Evolutionary conservation across 2,888 invertebrate species (phyloP).

Genomic region (Hoplodrina blanda): DNA sequence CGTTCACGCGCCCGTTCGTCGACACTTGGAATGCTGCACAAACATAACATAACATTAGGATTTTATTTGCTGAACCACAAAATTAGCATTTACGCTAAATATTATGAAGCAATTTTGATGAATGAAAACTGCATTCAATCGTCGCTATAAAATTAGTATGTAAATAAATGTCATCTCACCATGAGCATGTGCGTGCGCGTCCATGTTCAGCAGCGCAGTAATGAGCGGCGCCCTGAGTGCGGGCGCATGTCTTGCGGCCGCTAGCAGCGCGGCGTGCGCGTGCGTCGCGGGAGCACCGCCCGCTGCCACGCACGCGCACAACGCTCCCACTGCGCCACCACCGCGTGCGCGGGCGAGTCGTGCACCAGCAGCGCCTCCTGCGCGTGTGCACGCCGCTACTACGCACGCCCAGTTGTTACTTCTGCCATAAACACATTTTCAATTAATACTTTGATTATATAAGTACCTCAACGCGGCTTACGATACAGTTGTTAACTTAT

Average conservation of each 20-base stretch:
- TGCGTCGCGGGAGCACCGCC: slow-evolving; percentile 72
- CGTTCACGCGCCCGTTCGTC: slow-evolving; percentile 65
- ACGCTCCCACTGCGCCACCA: slow-evolving; percentile 80
- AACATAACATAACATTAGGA: not conserved
- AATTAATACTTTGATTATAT: too few relatives aligned
- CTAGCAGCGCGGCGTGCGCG: slow-evolving; percentile 75
- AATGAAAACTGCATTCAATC: too few relatives aligned
- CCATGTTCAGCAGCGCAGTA: slow-evolving; percentile 79
- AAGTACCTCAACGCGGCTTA: too few relatives aligned
- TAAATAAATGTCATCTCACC: slow-evolving; percentile 62
- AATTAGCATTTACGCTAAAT: too few relatives aligned
- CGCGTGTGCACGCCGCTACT: slow-evolving; percentile 94
- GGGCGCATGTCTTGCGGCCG: slow-evolving; percentile 70
- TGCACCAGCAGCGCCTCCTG: slow-evolving; percentile 64
- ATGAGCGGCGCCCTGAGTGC: slow-evolving; percentile 69
- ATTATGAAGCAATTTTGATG: too few relatives aligned
- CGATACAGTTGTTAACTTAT: too few relatives aligned
- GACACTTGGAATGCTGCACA: slow-evolving; percentile 77
- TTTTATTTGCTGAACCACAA: too few relatives aligned
- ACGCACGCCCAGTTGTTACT: slow-evolving; percentile 96
- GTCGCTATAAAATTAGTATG: not conserved
- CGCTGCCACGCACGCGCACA: slow-evolving; percentile 76
- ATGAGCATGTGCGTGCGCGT: slow-evolving; percentile 81
- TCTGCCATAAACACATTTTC: slow-evolving; percentile 67
- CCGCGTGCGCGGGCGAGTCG: slow-evolving; percentile 68